These are phyloP conservation scores for Venusia cambrica DNA, from an alignment of 2,888 invertebrate species.

Conservation along the genomic window DNA sequence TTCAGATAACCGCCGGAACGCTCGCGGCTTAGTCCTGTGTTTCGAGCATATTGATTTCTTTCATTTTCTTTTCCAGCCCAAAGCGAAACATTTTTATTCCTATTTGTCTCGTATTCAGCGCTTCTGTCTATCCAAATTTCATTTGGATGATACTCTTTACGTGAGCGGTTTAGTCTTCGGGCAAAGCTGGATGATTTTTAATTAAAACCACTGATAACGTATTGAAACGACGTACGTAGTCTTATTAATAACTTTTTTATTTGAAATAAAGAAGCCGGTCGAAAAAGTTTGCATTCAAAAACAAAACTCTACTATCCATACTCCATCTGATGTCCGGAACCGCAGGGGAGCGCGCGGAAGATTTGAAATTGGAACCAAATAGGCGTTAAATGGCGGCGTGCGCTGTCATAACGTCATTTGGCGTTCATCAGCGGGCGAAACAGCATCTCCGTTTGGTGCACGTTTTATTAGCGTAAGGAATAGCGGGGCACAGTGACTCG, in stretches of 20 bases:
- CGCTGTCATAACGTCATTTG: constrained; percentile 80
- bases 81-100: constrained; percentile 57
- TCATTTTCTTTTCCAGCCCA: constrained; percentile 62
- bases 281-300: constrained; percentile 40
- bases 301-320: constrained; percentile 74
- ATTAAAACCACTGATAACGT: constrained; percentile 19
- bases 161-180: constrained; percentile 47
- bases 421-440: constrained; percentile 78
- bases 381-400: constrained; percentile 85
- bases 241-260: too few relatives aligned
- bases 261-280: constrained; percentile 23
- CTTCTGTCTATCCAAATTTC: constrained; percentile 54
- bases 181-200: constrained; percentile 22
- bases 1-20: constrained; percentile 24
- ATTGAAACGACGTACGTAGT: not conserved
- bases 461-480: constrained; percentile 81
- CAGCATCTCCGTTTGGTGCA: constrained; percentile 77
- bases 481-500: constrained; percentile 74
- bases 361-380: constrained; percentile 84
- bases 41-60: constrained; percentile 63
- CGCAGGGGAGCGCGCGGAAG: constrained; percentile 75
- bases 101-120: constrained; percentile 54
- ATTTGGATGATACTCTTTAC: constrained; percentile 56
- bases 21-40: constrained; percentile 43
- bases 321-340: constrained; percentile 70